phyloP scores from a whole-genome alignment of 2,888 invertebrate species.

The Ichneumoninae sp. region DNA sequence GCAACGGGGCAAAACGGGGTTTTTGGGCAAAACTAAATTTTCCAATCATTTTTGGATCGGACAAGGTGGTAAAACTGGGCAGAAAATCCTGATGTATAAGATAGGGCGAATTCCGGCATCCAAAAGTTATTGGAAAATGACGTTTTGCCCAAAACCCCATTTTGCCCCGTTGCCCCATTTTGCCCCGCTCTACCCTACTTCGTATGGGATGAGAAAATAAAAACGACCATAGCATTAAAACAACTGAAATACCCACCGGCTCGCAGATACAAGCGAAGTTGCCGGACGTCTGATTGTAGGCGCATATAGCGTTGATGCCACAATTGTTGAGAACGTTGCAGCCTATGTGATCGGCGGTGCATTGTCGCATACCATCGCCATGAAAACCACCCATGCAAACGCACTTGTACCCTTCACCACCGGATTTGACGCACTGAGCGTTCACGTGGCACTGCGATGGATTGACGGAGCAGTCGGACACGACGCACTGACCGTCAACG shows the following conservation, averaged over 20 bases:
- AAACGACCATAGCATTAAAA: too few species aligned
- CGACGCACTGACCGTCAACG: conserved; percentile 79
- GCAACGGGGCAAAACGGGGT: too few species aligned
- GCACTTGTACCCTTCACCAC: conserved; percentile 86
- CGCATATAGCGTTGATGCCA: conserved; percentile 91
- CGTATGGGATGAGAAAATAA: too few species aligned
- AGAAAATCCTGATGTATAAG: too few species aligned
- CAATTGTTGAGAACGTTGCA: conserved; percentile 93
- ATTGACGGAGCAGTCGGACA: conserved; percentile 79
- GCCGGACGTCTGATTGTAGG: conserved; percentile 79
- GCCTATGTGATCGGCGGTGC: conserved; percentile 84
- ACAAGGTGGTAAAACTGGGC: too few species aligned
- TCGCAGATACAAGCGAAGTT: conserved; percentile 80
- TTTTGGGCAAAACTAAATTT: too few species aligned
- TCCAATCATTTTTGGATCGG: too few species aligned
- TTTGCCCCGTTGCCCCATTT: too few species aligned
- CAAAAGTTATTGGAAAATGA: too few species aligned
- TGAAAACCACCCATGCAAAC: conserved; percentile 87
- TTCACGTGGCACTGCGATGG: conserved; percentile 85
- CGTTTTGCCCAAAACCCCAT: too few species aligned
- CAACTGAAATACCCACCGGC: conserved; percentile 73
- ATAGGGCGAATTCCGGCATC: too few species aligned
- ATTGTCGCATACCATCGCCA: conserved; percentile 81
- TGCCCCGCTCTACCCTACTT: too few species aligned
- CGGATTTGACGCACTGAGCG: conserved; percentile 84